phyloP scores from a whole-genome alignment of 2,797 vertebrate species.

The Myotis vivesi region DNA sequence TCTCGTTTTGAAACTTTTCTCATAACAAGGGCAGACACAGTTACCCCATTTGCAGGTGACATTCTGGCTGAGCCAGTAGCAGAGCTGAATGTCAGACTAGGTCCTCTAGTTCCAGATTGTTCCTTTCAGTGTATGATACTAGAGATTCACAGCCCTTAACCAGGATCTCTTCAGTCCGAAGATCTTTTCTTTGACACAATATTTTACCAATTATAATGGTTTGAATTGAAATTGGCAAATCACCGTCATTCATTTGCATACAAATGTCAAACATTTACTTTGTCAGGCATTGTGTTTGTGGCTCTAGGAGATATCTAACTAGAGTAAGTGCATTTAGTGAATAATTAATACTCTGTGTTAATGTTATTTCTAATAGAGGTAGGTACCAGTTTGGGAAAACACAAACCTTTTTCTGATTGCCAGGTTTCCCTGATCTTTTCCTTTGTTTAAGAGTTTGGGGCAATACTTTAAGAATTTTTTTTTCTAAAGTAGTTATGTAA shows the following conservation, averaged over 20 bases:
- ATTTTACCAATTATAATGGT: constrained; percentile 24
- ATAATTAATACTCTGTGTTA: not conserved
- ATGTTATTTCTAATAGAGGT: not conserved
- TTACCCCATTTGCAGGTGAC: not conserved
- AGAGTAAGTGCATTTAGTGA: not conserved
- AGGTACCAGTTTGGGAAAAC: not conserved
- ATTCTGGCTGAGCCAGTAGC: not conserved
- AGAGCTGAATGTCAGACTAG: not conserved
- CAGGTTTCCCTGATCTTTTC: not conserved
- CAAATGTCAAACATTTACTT: not conserved
- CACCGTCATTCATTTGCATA: not conserved
- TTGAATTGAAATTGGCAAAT: constrained; percentile 13
- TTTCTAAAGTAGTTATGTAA: not conserved
- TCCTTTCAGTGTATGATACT: not conserved
- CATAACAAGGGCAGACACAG: not conserved
- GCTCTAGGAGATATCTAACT: not conserved
- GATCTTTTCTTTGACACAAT: not conserved
- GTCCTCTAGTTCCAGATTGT: not conserved
- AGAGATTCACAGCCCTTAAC: not conserved
- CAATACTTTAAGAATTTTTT: not conserved
- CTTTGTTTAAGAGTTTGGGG: not conserved
- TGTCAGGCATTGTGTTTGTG: not conserved
- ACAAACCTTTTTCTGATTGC: not conserved
- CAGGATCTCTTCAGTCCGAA: not conserved
- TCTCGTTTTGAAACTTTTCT: constrained; percentile 19